Percentiles rank a stretch among this genome's conserved stretches.
Evolutionary conservation across 1,140 invertebrate genomes (phyloP).

Genomic region (Plodia interpunctella): DNA sequence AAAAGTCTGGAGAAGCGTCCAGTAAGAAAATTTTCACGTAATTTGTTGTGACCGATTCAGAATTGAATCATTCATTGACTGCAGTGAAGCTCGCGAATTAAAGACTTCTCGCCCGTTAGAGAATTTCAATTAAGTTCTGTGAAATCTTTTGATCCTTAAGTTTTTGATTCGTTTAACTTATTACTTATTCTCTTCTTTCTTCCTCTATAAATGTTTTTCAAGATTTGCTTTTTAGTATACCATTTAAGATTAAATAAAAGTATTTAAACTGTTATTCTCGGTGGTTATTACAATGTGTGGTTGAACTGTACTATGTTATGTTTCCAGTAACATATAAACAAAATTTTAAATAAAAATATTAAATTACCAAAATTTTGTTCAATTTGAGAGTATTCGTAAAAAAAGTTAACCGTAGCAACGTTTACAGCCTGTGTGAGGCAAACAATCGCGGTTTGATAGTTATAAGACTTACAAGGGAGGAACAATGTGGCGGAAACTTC

Average conservation of each 20-base stretch:
- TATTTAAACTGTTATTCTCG: background rate
- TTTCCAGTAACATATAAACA: too few relatives aligned
- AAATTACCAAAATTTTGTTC: too few relatives aligned
- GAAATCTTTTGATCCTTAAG: slow-evolving; percentile 1
- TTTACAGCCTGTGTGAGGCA: background rate
- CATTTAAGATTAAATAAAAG: background rate
- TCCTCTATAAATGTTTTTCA: background rate
- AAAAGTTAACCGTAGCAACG: background rate
- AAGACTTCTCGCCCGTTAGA: slow-evolving; percentile 1
- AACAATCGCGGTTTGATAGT: slow-evolving; percentile 17
- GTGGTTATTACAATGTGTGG: too few relatives aligned
- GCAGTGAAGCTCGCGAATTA: background rate
- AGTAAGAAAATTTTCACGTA: background rate
- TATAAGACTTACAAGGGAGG: slow-evolving; percentile 12
- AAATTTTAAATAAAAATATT: too few relatives aligned
- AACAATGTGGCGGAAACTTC: slow-evolving; percentile 23
- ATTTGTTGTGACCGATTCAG: slow-evolving; percentile 5
- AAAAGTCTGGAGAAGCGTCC: background rate
- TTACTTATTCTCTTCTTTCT: background rate
- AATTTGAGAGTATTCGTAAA: too few relatives aligned
- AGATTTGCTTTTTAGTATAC: background rate
- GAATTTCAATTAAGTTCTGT: slow-evolving; percentile 7
- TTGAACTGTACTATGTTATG: too few relatives aligned
- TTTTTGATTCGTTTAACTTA: slow-evolving; percentile 3
- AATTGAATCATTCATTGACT: slow-evolving; percentile 2